phyloP scores from a whole-genome alignment of 92 coral and sea anemone species.

The Palythoa grandis region DNA sequence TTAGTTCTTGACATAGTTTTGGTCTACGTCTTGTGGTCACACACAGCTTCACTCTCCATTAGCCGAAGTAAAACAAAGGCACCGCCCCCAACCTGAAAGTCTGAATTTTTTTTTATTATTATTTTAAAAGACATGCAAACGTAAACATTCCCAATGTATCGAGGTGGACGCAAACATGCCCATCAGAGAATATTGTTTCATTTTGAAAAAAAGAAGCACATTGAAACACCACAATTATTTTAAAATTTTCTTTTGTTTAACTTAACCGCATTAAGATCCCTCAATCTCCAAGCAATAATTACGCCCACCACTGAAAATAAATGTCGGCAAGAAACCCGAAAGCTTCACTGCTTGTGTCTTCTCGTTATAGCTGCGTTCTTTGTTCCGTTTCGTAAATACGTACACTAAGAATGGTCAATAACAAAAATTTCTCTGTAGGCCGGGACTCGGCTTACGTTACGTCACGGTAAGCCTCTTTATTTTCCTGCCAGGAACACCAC shows the following conservation, averaged over 20 bases:
- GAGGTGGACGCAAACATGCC: not conserved
- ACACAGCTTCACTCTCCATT: not conserved
- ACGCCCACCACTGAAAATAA: too few relatives aligned
- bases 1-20: not conserved
- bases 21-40: not conserved
- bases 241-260: not conserved
- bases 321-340: too few relatives aligned
- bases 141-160: not conserved
- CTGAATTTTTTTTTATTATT: not conserved
- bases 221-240: not conserved
- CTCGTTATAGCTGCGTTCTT: too few relatives aligned
- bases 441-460: not conserved
- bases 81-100: not conserved
- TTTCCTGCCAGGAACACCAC: not conserved
- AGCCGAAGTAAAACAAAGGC: not conserved
- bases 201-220: not conserved
- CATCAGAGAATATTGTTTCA: not conserved
- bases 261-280: not conserved
- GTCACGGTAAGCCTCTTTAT: not conserved
- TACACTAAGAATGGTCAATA: not conserved
- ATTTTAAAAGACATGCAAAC: not conserved
- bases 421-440: not conserved
- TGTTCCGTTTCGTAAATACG: too few relatives aligned
- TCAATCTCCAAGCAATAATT: too few relatives aligned
- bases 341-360: too few relatives aligned